Percentiles rank a stretch among this genome's conserved stretches.
These are phyloP conservation scores for Limnephilus rhombicus DNA, from an alignment of 2,888 invertebrate species.

Conservation along the genomic window DNA sequence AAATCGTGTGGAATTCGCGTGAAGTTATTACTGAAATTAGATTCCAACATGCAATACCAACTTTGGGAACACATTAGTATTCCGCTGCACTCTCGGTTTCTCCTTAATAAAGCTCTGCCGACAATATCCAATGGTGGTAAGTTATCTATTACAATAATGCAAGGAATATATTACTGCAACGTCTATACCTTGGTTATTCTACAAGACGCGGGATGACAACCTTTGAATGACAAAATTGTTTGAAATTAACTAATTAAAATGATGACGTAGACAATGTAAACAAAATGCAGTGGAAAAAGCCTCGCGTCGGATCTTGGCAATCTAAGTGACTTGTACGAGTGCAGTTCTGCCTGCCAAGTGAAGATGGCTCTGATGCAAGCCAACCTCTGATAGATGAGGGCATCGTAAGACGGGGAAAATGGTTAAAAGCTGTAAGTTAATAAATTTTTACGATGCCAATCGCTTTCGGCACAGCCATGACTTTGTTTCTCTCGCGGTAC, in stretches of 20 bases:
- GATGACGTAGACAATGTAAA: no score
- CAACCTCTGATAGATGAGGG: no score
- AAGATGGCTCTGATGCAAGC: no score
- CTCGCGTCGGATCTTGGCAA: no score
- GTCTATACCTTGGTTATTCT: neutral
- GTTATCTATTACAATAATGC: slow-evolving; percentile 44
- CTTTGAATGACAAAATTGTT: neutral
- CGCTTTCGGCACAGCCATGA: no score
- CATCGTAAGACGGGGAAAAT: no score
- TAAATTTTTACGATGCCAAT: no score
- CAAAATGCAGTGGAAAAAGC: no score
- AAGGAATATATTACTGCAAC: slow-evolving; percentile 30
- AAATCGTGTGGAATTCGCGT: neutral
- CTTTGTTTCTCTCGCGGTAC: no score
- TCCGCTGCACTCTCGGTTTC: slow-evolving; percentile 19
- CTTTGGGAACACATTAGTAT: slow-evolving; percentile 34
- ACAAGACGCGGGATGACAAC: neutral
- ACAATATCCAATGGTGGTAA: slow-evolving; percentile 38
- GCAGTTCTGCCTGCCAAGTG: no score
- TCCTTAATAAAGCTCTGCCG: slow-evolving; percentile 40
- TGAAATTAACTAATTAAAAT: neutral
- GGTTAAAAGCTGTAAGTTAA: no score
- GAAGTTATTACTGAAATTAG: neutral
- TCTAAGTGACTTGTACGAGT: no score
- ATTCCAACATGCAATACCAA: neutral